These are phyloP conservation scores for Eulemur macaco DNA, from an alignment of 2,113 vertebrate species.

Conservation along the genomic window DNA sequence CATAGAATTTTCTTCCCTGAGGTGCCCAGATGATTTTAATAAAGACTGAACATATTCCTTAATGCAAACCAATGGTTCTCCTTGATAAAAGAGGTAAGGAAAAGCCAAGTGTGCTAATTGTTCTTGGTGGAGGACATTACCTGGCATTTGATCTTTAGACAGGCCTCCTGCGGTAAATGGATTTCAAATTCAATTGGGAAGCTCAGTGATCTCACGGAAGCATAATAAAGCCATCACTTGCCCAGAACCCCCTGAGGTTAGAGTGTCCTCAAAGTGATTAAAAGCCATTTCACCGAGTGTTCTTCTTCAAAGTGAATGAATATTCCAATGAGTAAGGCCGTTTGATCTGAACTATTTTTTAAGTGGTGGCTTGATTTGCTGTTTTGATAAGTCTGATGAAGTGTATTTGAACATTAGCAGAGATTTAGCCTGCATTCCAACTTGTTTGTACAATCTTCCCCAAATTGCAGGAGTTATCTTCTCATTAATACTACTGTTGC, in stretches of 20 bases:
- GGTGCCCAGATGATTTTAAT: background rate
- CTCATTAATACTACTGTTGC: slow-evolving; percentile 1
- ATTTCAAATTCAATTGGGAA: slow-evolving; percentile 13
- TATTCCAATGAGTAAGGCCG: background rate
- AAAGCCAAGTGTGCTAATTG: background rate
- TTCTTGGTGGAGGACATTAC: background rate
- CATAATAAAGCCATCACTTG: background rate
- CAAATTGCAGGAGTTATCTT: slow-evolving; percentile 4
- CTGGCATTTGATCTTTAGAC: slow-evolving; percentile 17
- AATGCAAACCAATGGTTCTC: background rate
- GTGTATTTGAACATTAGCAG: slow-evolving; percentile 30
- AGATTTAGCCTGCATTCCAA: background rate
- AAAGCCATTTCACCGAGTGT: slow-evolving; percentile 27
- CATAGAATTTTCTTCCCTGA: background rate
- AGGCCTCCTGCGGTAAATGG: background rate
- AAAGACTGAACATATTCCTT: background rate
- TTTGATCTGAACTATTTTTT: slow-evolving; percentile 48
- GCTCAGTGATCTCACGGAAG: background rate
- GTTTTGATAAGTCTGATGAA: slow-evolving; percentile 44
- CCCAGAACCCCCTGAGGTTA: slow-evolving; percentile 32
- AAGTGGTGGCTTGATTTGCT: slow-evolving; percentile 45
- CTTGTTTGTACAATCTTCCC: slow-evolving; percentile 37
- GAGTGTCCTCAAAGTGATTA: slow-evolving; percentile 57
- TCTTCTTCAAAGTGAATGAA: slow-evolving; percentile 52
- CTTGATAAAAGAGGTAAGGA: background rate